Evolutionary conservation across 2,797 vertebrate species (phyloP).

Genomic region (Pseudotriccus pelzelni): DNA sequence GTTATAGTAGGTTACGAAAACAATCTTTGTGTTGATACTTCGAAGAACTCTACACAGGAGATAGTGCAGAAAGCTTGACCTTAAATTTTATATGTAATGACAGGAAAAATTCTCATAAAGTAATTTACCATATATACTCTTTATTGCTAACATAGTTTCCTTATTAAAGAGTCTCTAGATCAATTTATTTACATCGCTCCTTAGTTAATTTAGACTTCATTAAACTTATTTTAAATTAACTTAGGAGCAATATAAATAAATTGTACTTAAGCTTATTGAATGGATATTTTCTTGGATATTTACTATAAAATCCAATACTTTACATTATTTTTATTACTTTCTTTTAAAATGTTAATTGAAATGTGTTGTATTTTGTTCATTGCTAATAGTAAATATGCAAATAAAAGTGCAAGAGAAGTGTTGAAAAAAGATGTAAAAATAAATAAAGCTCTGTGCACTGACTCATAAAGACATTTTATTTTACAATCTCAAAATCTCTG

Average conservation of each 20-base stretch:
- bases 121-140: not conserved
- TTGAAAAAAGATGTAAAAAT: not conserved
- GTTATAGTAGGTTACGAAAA: not conserved
- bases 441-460: not conserved
- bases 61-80: not conserved
- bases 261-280: conserved; percentile 1
- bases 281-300: not conserved
- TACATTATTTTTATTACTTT: not conserved
- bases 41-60: not conserved
- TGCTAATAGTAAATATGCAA: not conserved
- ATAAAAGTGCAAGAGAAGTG: not conserved
- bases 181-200: not conserved
- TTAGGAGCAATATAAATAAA: conserved; percentile 13
- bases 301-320: conserved; percentile 2
- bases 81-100: not conserved
- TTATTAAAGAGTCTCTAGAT: conserved; percentile 1
- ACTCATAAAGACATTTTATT: not conserved
- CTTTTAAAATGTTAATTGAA: not conserved
- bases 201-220: conserved; percentile 1
- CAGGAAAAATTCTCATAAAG: conserved; percentile 1
- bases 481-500: not conserved
- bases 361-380: not conserved
- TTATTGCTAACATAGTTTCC: conserved; percentile 29
- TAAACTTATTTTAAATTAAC: conserved; percentile 10
- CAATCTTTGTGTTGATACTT: not conserved